These are phyloP conservation scores for Melieria omissa DNA, from an alignment of 2,888 invertebrate genomes.

Conservation along the genomic window DNA sequence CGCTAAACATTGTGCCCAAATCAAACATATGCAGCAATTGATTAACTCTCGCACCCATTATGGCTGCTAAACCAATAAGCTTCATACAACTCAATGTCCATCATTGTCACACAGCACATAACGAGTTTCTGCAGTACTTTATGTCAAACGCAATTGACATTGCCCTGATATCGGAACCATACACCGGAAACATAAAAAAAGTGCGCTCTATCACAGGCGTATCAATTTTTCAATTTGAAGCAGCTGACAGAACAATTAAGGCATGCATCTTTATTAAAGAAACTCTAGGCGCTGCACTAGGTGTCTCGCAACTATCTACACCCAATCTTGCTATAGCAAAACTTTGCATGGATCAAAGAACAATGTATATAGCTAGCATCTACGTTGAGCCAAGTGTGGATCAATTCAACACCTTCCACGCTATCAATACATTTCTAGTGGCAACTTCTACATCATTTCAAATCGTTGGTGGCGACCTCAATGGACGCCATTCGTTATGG, in stretches of 20 bases:
- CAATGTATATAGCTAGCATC: background rate
- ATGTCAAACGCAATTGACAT: background rate
- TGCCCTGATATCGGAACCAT: background rate
- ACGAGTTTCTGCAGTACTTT: slow-evolving; percentile 4
- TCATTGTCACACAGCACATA: slow-evolving; percentile 6
- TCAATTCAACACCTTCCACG: too few species aligned
- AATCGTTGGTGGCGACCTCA: background rate
- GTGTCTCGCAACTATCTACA: background rate
- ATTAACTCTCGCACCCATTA: background rate
- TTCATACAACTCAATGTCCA: slow-evolving; percentile 3
- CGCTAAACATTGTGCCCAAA: background rate
- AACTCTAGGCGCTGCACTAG: slow-evolving; percentile 4
- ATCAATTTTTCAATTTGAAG: background rate
- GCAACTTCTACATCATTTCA: too few species aligned
- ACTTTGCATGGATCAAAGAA: background rate
- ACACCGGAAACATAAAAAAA: background rate
- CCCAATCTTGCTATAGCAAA: background rate
- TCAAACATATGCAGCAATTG: background rate
- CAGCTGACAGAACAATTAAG: background rate
- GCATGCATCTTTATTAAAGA: slow-evolving; percentile 5
- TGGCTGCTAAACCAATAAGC: background rate
- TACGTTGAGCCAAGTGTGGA: background rate
- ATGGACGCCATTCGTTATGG: background rate
- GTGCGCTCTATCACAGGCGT: too few species aligned
- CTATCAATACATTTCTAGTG: too few species aligned